Evolutionary conservation across 2,797 vertebrate species (phyloP), one percentile per base, ranked within the genome.

Genomic region (Apogon hyalosoma): DNA sequence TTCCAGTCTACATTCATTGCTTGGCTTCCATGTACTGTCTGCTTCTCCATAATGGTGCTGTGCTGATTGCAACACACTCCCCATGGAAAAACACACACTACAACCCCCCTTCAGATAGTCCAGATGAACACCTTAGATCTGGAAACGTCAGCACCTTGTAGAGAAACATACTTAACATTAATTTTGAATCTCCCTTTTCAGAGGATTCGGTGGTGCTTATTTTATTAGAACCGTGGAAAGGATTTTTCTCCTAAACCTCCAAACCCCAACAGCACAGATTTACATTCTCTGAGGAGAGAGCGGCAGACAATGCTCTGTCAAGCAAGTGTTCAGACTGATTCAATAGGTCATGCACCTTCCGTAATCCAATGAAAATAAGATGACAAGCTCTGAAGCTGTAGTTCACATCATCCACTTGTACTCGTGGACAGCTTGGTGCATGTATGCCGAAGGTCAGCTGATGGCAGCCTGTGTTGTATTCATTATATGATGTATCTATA

Each of bases 311-410:
- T 9, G 0, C 18, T 7, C 8, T 63, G 47, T 73, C 69, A 75
- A 75, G 59, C 61, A 73, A 46, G 10, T 40, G 39, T 77, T 71
- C 47, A 47, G 12, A 18, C 68, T 62, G 72, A 78, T 72, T 62
- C 69, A 69, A 6, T 51, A 28, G 61, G 71, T 77, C 70, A 77
- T 63, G 42, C 9, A 59, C 50, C 31, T 69, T 52, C 49, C 33
- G 52, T 59, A 61, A 71, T 62, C 66, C 71, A 57, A 11, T 31
- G 51, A 13, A 66, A 75, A 77, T 62, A 59, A 48, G 45, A 58
- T 33, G 48, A 42, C 53, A 41, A 40, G 46, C 24, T 18, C 38
- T 56, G 47, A 48, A 63, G 24, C 12, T 45, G 16, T 39, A 33
- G 46, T 63, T 69, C 14, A 33, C 19, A 21, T n/a, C 63, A 38